Percentiles rank a stretch among this genome's conserved stretches.
Evolutionary conservation across 2,113 vertebrate genomes (phyloP).

Genomic region (Gorsachius goisagi): DNA sequence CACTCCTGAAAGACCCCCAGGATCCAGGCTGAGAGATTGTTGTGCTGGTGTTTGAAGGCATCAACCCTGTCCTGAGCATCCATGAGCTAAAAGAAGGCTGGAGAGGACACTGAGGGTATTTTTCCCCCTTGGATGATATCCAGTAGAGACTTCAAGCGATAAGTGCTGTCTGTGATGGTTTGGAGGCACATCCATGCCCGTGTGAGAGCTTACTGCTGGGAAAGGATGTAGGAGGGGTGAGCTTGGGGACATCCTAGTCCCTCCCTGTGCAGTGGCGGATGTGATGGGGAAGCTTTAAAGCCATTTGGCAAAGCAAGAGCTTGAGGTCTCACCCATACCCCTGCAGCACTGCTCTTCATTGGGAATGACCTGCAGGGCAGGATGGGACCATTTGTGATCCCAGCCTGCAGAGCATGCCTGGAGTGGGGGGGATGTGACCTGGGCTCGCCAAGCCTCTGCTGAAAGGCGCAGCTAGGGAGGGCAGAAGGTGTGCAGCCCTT

Average conservation of each 20-base stretch:
- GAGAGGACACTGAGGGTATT: not conserved
- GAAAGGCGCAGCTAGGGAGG: not conserved
- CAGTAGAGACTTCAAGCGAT: not conserved
- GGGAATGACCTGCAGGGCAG: not conserved
- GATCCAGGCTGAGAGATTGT: not conserved
- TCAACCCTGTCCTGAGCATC: not conserved
- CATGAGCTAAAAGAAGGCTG: not conserved
- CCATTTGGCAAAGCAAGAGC: not conserved
- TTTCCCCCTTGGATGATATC: not conserved
- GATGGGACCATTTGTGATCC: not conserved
- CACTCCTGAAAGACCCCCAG: not conserved
- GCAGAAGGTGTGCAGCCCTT: not conserved
- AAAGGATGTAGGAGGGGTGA: not conserved
- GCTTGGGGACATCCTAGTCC: not conserved
- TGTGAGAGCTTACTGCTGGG: not conserved
- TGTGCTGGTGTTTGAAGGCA: not conserved
- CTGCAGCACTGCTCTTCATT: rapidly evolving
- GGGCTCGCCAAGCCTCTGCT: not conserved
- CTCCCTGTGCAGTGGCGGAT: not conserved
- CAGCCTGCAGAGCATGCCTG: not conserved
- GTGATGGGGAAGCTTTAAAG: not conserved
- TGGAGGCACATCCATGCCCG: not conserved
- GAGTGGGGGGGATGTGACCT: not conserved
- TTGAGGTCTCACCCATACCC: rapidly evolving
- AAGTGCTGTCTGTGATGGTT: not conserved